phyloP scores from a whole-genome alignment of 2,888 invertebrate species.

The Archips xylosteana region DNA sequence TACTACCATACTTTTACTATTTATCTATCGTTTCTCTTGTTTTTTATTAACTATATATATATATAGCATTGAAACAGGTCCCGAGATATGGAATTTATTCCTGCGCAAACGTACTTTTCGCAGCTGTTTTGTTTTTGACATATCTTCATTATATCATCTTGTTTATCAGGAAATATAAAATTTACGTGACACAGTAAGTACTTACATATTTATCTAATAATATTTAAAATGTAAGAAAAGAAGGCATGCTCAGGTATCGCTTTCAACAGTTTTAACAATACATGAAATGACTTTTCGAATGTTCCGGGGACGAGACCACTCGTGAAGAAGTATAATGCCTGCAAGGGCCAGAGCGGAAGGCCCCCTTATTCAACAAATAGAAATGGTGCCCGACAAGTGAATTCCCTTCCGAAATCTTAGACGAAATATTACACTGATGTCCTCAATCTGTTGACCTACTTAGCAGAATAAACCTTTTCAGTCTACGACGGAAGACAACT shows the following conservation, averaged over 20 bases:
- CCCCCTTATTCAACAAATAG: slow-evolving; percentile 52
- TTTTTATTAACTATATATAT: too few species aligned
- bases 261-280: slow-evolving; percentile 26
- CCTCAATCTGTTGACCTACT: slow-evolving; percentile 37
- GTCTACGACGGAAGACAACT: neutral
- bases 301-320: slow-evolving; percentile 37
- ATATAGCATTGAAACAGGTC: too few species aligned
- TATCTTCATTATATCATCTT: neutral
- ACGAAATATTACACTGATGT: slow-evolving; percentile 38
- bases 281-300: slow-evolving; percentile 37
- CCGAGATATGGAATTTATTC: too few species aligned
- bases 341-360: slow-evolving; percentile 46
- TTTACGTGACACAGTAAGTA: neutral
- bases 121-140: neutral
- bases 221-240: neutral
- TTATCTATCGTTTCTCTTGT: neutral
- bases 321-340: slow-evolving; percentile 35
- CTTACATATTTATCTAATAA: neutral
- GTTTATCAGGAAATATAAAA: neutral
- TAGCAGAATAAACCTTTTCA: slow-evolving; percentile 31
- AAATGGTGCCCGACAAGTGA: slow-evolving; percentile 50
- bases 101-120: too few species aligned
- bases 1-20: slow-evolving; percentile 10
- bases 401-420: slow-evolving; percentile 42
- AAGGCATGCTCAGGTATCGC: neutral